Conservation (phyloP, 1,140 invertebrate species). For the Hyposmocoma kahamanoa region DNA sequence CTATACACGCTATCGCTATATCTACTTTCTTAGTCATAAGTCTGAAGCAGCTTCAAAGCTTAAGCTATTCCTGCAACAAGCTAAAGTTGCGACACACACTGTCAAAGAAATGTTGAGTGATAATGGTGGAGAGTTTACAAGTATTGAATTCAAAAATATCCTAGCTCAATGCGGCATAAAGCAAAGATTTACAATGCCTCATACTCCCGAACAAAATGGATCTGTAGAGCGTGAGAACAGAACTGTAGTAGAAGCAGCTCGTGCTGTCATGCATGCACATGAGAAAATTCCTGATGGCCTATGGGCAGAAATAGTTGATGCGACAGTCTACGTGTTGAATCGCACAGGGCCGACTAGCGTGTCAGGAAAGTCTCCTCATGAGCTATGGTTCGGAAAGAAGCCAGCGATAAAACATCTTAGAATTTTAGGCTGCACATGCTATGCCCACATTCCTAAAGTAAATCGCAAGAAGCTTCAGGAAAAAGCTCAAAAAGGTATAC, state of each 20-base stretch:
- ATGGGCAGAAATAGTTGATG: too few relatives aligned
- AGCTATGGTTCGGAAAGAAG: too few relatives aligned
- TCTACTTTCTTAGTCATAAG: conserved; percentile 9
- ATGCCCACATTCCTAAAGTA: too few relatives aligned
- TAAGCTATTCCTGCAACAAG: neutral
- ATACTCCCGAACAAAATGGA: conserved; percentile 38
- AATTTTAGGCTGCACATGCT: too few relatives aligned
- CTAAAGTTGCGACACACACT: neutral
- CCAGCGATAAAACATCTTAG: too few relatives aligned
- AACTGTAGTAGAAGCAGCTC: neutral
- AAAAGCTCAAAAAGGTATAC: too few relatives aligned
- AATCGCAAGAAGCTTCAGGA: too few relatives aligned
- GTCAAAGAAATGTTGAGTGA: conserved; percentile 20
- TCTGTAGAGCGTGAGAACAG: conserved; percentile 36
- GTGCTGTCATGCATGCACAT: conserved; percentile 5
- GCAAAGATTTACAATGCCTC: conserved; percentile 31
- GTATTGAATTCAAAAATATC: conserved; percentile 28
- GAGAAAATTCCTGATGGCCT: too few relatives aligned
- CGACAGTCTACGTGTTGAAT: too few relatives aligned
- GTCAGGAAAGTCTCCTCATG: too few relatives aligned
- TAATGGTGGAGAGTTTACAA: conserved; percentile 42
- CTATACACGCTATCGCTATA: neutral
- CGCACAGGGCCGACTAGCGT: too few relatives aligned
- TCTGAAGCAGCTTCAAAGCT: conserved; percentile 1
- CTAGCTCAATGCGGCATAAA: conserved; percentile 27